Percentiles rank a stretch among this genome's conserved stretches.
Evolutionary conservation across 2,113 vertebrate genomes (phyloP).

Genomic region (Hystrix cristata): DNA sequence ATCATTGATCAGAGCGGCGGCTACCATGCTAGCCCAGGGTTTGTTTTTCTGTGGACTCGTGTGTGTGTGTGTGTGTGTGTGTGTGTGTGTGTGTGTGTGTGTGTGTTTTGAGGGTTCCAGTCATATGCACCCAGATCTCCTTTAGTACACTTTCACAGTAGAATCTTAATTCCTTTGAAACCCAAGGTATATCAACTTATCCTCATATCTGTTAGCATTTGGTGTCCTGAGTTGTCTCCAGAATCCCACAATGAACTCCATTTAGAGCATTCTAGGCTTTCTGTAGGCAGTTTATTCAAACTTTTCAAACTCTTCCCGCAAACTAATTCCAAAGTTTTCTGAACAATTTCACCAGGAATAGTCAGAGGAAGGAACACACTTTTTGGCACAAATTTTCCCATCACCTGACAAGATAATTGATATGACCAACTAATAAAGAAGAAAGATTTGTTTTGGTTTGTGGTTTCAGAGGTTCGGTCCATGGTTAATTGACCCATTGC

Average conservation of each 20-base stretch:
- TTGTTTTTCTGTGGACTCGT: background rate
- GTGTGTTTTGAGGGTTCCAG: fast-evolving
- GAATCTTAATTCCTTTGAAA: background rate
- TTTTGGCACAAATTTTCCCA: background rate
- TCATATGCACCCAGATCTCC: background rate
- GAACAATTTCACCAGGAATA: background rate
- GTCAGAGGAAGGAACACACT: background rate
- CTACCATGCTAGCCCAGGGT: background rate
- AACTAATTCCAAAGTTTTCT: background rate
- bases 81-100: too few relatives aligned
- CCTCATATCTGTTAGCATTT: background rate
- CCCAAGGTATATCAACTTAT: too few relatives aligned
- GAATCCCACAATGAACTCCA: background rate
- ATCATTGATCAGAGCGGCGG: background rate
- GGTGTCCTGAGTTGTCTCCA: background rate
- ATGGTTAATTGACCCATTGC: background rate
- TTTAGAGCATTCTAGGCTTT: background rate
- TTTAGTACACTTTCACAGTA: background rate
- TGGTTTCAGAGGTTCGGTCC: background rate
- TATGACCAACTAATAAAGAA: background rate
- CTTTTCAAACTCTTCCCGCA: background rate
- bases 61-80: too few relatives aligned
- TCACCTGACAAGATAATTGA: background rate
- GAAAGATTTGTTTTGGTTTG: background rate
- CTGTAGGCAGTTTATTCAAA: background rate